These are phyloP conservation scores for Cephus rjabovi DNA, from an alignment of 2,888 invertebrate species.

Conservation along the genomic window DNA sequence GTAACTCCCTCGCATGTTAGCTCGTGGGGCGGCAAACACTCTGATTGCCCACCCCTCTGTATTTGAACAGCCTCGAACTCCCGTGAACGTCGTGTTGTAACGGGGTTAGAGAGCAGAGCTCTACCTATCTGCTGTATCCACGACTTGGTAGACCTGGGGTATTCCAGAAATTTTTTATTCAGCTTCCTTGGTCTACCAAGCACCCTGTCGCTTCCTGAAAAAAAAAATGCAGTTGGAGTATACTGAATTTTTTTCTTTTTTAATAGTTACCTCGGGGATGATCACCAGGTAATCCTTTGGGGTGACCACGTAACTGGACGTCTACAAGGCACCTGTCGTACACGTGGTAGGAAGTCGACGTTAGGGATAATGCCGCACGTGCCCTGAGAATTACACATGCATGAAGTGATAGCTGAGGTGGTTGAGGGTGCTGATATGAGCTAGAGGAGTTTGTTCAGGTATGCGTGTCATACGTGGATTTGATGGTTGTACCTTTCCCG, in stretches of 20 bases:
- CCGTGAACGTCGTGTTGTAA: slow-evolving; percentile 13
- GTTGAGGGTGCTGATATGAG: neutral
- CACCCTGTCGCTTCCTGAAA: neutral
- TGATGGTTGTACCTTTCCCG: neutral
- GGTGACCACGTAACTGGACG: neutral
- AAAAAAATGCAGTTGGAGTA: neutral
- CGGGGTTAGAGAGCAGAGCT: neutral
- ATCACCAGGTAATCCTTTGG: neutral
- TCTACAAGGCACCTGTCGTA: slow-evolving; percentile 22
- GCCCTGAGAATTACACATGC: slow-evolving; percentile 58
- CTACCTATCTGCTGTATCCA: neutral
- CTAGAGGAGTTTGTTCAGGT: neutral
- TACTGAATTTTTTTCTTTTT: neutral
- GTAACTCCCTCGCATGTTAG: slow-evolving; percentile 45
- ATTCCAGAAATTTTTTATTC: neutral
- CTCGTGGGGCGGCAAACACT: slow-evolving; percentile 62
- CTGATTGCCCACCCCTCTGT: slow-evolving; percentile 62
- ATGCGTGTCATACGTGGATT: neutral
- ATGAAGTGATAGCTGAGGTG: slow-evolving; percentile 28
- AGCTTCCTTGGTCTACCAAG: neutral
- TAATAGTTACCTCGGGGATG: neutral
- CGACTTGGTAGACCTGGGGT: neutral
- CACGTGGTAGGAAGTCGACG: slow-evolving; percentile 58
- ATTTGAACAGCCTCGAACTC: slow-evolving; percentile 58
- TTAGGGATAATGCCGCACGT: slow-evolving; percentile 44